Base-by-base conservation (phyloP, 2,113 vertebrate species). In the Microtus montanus region DNA sequence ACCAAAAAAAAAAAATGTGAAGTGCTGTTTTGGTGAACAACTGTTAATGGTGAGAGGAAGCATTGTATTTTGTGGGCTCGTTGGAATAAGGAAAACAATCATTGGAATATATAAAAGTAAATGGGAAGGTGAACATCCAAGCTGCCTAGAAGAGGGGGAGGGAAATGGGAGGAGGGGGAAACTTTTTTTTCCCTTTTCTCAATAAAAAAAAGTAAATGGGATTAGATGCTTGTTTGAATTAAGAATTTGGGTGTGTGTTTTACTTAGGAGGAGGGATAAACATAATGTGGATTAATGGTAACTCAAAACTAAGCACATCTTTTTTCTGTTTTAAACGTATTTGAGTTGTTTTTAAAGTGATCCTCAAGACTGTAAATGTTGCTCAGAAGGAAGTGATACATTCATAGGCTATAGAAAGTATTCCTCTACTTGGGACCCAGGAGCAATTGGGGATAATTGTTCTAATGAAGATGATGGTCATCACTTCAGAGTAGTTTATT, bases 21-120 rank as follows among this genome's bases (percentile, higher is more conserved):
- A 70, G 11, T 86, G 12, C 44, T 86, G 2, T 71, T 95, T 38
- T 0, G 33, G 9, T 77, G 49, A 93, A 83, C 4, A 26, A 70
- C 41, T 93, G 0, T 28, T 83, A 38, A 71, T 89, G 41, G 63
- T 71, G 26, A 26, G 61, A 33, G 24, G 26, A 68, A 35, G 15
- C 54, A 13, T 78, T 33, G n/a, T 80, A 77, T 77, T 93, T 30
- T n/a, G 15, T 63, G n/a, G 54, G 24, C 47, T 91, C 77, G n/a
- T 71, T 93, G 38, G 64, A 38, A 38, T 94, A 58, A 68, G 49
- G 64, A 86, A n/a, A 78, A 79, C 44, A 26, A 91, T 89, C 63
- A 33, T 54, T 73, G 20, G 54, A 58, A 41, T 66, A 87, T 30
- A n/a, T 84, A 83, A 87, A 90, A 93, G 20, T 89, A 78, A 12